Evolutionary conservation across 2,797 vertebrate genomes (phyloP).

Genomic region (Corythornis leucogaster): DNA sequence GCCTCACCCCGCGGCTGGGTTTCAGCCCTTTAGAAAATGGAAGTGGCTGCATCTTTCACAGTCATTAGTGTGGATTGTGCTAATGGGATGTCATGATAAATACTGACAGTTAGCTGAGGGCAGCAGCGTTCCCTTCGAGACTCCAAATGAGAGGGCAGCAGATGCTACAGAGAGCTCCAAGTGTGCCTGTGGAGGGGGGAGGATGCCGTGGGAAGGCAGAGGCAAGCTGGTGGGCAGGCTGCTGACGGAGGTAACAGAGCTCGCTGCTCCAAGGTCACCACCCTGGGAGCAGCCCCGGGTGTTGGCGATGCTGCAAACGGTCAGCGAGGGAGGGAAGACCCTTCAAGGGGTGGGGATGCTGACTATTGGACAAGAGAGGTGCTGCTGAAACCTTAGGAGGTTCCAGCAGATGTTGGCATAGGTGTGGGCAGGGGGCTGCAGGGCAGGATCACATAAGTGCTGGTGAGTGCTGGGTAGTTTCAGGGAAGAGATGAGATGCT

Average conservation of each 20-base stretch:
- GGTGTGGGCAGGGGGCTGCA: not conserved
- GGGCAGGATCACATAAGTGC: not conserved
- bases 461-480: not conserved
- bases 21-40: constrained; percentile 57
- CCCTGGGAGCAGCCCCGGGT: not conserved
- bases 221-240: not conserved
- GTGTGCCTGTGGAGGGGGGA: not conserved
- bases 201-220: not conserved
- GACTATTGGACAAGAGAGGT: not conserved
- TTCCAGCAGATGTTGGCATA: not conserved
- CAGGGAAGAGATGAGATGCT: not conserved
- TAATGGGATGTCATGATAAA: constrained; percentile 65
- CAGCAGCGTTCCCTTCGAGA: not conserved
- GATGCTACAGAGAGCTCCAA: constrained; percentile 18
- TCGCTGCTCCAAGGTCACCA: constrained; percentile 30
- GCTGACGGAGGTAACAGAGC: not conserved
- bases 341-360: not conserved
- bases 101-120: constrained; percentile 63
- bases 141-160: constrained; percentile 56
- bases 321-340: not conserved
- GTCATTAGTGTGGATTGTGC: constrained; percentile 49
- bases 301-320: rapidly evolving
- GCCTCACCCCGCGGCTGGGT: not conserved
- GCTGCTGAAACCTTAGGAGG: not conserved
- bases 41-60: constrained; percentile 35